phyloP scores from a whole-genome alignment of 2,113 vertebrate genomes.

The Rattus rattus region DNA sequence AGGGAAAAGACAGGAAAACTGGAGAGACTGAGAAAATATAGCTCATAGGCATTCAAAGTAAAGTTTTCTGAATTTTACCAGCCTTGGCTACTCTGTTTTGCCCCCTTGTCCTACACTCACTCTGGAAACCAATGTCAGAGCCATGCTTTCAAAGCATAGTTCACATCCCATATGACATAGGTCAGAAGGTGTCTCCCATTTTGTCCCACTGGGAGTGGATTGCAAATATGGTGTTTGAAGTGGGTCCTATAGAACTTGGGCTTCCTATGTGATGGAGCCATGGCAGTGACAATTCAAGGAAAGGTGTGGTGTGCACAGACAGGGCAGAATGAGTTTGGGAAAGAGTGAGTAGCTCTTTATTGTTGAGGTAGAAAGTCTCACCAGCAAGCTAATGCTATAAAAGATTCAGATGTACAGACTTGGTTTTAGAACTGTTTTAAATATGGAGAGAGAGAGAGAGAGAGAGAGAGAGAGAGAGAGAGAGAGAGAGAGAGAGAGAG shows the following conservation, averaged over 20 bases:
- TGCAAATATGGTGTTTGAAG: neutral
- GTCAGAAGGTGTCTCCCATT: neutral
- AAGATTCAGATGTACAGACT: neutral
- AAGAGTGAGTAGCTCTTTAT: neutral
- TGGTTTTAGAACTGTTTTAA: neutral
- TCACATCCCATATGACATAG: neutral
- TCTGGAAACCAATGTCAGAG: neutral
- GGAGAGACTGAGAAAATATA: neutral
- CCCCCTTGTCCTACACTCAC: neutral
- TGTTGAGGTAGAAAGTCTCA: neutral
- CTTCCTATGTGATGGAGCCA: neutral
- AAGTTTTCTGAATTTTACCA: neutral
- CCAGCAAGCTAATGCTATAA: neutral
- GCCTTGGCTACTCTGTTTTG: neutral
- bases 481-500: too few relatives aligned
- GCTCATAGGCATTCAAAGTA: neutral
- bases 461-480: neutral
- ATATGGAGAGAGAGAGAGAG: neutral
- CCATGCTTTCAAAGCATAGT: slow-evolving; percentile 22
- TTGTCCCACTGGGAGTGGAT: neutral
- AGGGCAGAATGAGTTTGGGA: neutral
- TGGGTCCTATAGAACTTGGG: neutral
- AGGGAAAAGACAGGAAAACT: neutral
- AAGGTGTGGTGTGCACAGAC: neutral
- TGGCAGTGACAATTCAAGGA: neutral